Evolutionary conservation across 2,113 vertebrate genomes (phyloP).

Genomic region (Pholis gunnellus): DNA sequence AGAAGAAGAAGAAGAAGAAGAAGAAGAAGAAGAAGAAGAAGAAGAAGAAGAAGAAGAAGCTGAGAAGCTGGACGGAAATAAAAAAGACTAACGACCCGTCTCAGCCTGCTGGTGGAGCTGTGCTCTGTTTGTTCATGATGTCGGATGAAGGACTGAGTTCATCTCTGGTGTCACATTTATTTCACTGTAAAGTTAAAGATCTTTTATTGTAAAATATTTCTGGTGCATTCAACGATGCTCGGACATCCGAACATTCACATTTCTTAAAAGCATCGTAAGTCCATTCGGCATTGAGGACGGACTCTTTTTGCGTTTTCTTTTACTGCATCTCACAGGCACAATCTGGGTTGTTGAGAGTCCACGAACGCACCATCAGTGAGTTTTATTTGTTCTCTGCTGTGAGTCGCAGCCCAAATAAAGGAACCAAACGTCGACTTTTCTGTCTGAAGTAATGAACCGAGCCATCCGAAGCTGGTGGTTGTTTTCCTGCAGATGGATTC

Average conservation of each 20-base stretch:
- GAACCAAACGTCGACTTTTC: background rate
- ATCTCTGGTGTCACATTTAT: background rate
- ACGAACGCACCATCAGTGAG: background rate
- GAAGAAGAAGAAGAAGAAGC: background rate
- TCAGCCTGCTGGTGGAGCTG: conserved; percentile 29
- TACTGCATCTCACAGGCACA: background rate
- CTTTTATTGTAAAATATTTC: background rate
- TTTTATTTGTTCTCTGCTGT: background rate
- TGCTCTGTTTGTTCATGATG: background rate
- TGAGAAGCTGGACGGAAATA: background rate
- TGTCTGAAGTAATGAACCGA: background rate
- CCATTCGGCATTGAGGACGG: background rate
- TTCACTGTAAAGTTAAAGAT: background rate
- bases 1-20: too few relatives aligned
- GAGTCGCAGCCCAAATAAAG: background rate
- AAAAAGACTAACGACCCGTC: background rate
- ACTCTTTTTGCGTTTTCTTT: background rate
- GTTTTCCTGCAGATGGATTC: background rate
- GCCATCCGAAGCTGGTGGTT: background rate
- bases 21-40: background rate
- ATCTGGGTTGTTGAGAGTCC: background rate
- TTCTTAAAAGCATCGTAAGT: background rate
- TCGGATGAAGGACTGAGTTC: background rate
- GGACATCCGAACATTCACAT: background rate
- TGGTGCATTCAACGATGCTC: background rate